phyloP scores from a whole-genome alignment of 2,113 vertebrate species.

The Paradisaea rubra region DNA sequence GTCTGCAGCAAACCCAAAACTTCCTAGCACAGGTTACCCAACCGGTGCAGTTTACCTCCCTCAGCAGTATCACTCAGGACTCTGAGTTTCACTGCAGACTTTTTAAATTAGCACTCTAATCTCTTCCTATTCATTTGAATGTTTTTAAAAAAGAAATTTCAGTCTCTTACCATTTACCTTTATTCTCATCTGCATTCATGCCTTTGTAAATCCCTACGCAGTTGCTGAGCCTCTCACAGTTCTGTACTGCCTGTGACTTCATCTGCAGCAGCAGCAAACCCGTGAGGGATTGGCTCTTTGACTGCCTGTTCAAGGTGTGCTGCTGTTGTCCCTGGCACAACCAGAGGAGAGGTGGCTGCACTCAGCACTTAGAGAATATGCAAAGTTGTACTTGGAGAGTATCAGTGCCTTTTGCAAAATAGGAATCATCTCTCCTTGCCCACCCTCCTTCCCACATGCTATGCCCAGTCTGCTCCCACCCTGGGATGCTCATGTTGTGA shows the following conservation, averaged over 20 bases:
- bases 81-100: not conserved
- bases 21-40: not conserved
- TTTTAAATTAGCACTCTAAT: not conserved
- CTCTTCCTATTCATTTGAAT: not conserved
- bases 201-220: not conserved
- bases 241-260: not conserved
- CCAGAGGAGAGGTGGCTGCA: not conserved
- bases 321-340: not conserved
- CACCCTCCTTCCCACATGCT: not conserved
- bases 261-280: not conserved
- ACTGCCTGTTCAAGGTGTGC: not conserved
- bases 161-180: not conserved
- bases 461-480: not conserved
- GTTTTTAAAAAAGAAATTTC: not conserved
- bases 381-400: not conserved
- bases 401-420: not conserved
- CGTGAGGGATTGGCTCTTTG: not conserved
- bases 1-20: not conserved
- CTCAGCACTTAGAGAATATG: not conserved
- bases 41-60: not conserved
- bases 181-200: not conserved
- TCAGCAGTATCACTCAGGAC: not conserved
- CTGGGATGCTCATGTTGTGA: not conserved
- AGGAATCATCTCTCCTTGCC: not conserved
- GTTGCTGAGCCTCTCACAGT: not conserved